Evolutionary conservation across 2,888 invertebrate genomes (phyloP).

Genomic region (Cephus nigrinus): DNA sequence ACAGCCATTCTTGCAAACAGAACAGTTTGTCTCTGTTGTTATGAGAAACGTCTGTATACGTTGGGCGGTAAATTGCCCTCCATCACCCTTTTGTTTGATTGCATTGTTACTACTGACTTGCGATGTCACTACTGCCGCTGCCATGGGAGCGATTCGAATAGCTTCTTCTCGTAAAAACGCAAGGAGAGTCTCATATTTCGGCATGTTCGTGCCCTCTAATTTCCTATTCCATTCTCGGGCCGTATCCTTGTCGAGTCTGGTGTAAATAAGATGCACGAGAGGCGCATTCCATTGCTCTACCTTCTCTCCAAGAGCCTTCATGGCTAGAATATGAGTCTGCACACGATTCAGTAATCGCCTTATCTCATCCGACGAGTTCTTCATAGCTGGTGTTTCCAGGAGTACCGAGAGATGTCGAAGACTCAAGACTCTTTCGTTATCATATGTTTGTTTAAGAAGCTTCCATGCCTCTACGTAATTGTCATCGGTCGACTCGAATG

Average conservation of each 20-base stretch:
- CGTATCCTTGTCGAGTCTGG: constrained; percentile 16
- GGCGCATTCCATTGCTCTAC: constrained; percentile 14
- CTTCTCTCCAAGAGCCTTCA: constrained; percentile 10
- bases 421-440: constrained; percentile 1
- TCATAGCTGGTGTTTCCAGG: constrained; percentile 7
- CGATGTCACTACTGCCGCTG: neutral
- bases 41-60: neutral
- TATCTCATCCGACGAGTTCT: constrained; percentile 8
- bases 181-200: neutral
- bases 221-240: constrained; percentile 15
- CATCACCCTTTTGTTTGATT: neutral
- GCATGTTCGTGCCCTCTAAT: constrained; percentile 6
- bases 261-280: constrained; percentile 10
- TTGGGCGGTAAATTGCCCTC: neutral
- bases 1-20: too few species aligned
- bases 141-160: neutral
- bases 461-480: constrained; percentile 10
- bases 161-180: constrained; percentile 11
- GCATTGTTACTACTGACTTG: neutral
- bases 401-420: constrained; percentile 5
- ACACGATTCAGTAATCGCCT: constrained; percentile 8
- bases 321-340: constrained; percentile 11
- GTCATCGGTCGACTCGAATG: constrained; percentile 5
- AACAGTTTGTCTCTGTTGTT: too few species aligned
- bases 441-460: constrained; percentile 1